These are phyloP conservation scores for Sebastes wilsoni DNA, from an alignment of 2,797 vertebrate species.

Conservation along the genomic window DNA sequence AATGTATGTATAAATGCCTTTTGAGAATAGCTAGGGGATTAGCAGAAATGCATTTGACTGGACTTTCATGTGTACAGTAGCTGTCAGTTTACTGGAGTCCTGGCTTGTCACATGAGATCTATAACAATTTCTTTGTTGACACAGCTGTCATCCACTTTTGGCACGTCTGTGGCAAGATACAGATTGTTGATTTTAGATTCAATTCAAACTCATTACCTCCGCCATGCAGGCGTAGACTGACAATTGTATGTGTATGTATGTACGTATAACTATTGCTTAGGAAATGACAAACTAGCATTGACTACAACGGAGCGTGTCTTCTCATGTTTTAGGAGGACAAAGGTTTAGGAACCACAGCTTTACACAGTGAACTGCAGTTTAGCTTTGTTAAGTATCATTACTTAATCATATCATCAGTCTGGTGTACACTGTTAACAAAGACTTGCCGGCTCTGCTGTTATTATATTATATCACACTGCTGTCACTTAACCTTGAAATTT, in stretches of 20 bases:
- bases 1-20: constrained; percentile 58
- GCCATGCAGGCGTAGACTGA: neutral
- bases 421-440: neutral
- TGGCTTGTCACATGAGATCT: constrained; percentile 3
- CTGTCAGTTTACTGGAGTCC: neutral
- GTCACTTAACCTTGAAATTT: neutral
- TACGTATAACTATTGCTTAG: neutral
- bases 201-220: neutral
- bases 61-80: neutral
- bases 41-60: constrained; percentile 43
- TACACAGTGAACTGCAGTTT: too few relatives aligned
- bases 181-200: neutral
- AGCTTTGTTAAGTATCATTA: neutral
- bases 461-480: neutral
- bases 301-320: too few relatives aligned
- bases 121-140: neutral
- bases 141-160: constrained; percentile 7
- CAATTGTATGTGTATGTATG: neutral
- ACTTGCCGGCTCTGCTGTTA: neutral
- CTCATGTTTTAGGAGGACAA: too few relatives aligned
- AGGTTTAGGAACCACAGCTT: too few relatives aligned
- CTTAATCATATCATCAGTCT: neutral
- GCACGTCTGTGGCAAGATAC: neutral
- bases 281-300: neutral
- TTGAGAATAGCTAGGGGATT: constrained; percentile 53